Base-by-base conservation (phyloP, 92 coral and sea anemone species). In the Chrysogorgia sp. region DNA sequence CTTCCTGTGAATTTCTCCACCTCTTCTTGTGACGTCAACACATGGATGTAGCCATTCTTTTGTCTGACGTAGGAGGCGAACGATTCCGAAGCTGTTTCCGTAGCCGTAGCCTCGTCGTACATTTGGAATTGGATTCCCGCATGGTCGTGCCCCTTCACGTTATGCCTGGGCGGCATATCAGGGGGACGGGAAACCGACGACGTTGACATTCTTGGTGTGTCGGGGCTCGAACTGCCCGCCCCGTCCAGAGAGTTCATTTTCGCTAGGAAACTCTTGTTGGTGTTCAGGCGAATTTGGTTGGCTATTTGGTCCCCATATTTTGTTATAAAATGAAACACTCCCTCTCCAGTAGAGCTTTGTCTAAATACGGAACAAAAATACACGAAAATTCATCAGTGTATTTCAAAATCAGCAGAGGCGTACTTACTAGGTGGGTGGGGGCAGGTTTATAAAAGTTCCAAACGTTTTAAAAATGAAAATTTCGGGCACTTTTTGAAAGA, bases 301-400 rank as follows among this genome's bases (percentile, higher is more conserved):
- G 53, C 55, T 35, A 72, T 72, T 35, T 72, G 64, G 24, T 72
- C 65, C 0, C 79, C 79, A 33, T 35, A 34, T 3, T 64, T 49
- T 0, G 79, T 72, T 30, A 53, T 12, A 32, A 72, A 72, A 10
- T 72, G 34, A 26, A 72, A 72, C 4, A 28, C 37, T 22, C 79
- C 79, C 9, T 37, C 37, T 12, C 79, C 79, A 5, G 79, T 72
- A 0, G 79, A 72, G 22, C 79, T 72, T 32, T 41, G 79, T 20
- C 79, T 72, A 34, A 14, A 56, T 48, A 71, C 21, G 5, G 50
- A 63, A 7, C n/a, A 34, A 63, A 34, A 24, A 13, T 23, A 10
- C 9, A 10, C 21, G 63, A n/a, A n/a, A n/a, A n/a, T 13, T 24
- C 37, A 15, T 24, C 7, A 52, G 17, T 37, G 43, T 37, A 37